phyloP scores from a whole-genome alignment of 2,113 vertebrate genomes.

The Lepus europaeus region DNA sequence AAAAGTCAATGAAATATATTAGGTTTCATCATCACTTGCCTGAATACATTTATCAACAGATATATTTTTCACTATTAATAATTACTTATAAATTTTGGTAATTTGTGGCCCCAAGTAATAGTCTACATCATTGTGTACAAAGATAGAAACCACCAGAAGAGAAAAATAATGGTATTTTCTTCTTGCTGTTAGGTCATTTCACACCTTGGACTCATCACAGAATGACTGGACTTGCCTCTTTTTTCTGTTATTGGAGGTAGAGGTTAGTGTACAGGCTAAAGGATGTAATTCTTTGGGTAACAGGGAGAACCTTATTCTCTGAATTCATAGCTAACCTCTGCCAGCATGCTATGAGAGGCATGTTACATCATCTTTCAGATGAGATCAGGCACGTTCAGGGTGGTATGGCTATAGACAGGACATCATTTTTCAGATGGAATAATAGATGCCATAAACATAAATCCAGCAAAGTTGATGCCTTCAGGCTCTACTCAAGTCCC shows the following conservation, averaged over 20 bases:
- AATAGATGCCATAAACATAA: constrained; percentile 35
- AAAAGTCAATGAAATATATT: constrained; percentile 10
- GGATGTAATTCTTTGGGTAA: constrained; percentile 4
- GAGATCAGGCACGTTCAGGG: too few species aligned
- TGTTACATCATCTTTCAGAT: constrained; percentile 21
- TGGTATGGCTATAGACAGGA: too few species aligned
- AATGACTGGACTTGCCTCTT: neutral
- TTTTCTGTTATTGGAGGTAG: neutral
- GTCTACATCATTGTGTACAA: neutral
- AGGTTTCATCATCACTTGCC: constrained; percentile 24
- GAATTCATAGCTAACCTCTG: constrained; percentile 5
- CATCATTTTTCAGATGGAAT: neutral
- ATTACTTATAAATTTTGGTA: constrained; percentile 31
- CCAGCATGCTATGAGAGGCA: neutral
- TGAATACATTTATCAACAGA: constrained; percentile 12
- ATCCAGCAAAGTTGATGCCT: constrained; percentile 17
- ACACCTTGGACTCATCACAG: neutral
- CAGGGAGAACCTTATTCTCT: constrained; percentile 5
- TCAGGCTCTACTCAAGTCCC: constrained; percentile 1
- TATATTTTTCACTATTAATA: constrained; percentile 9
- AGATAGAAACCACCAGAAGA: neutral
- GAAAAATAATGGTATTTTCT: neutral
- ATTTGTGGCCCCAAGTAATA: neutral
- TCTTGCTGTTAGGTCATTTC: neutral
- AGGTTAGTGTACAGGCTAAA: neutral